Base-by-base conservation (phyloP, 2,797 vertebrate genomes). In the Amazona finschi region DNA sequence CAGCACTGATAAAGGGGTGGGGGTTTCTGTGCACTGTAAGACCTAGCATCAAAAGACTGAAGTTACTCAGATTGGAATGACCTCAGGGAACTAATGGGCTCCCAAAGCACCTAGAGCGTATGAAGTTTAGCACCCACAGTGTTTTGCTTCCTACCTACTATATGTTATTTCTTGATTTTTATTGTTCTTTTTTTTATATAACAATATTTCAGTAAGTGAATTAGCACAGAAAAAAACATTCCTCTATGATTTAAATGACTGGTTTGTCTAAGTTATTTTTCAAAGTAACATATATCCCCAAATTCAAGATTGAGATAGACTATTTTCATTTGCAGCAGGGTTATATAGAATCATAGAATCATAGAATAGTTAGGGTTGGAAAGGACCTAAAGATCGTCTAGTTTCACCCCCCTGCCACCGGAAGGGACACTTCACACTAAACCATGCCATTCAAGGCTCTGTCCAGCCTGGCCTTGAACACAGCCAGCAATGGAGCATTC, bases 11-110 rank as follows among this genome's bases (percentile, higher is more conserved):
- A 38, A 61, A 44, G 2, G 15, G 57, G 4, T 2, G 1, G 6
- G 30, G 5, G 4, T 25, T 58, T 67, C 30, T 46, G 46, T 38
- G 44, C 24, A 8, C 47, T 72, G 25, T 0, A 0, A 69, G 25
- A 80, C 21, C 6, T 50, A n/a, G 24, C 22, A 41, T 33, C 8
- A 15, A 81, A 67, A 61, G 43, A 18, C 57, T 22, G 20, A 21
- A 85, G 30, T 79, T 79, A 28, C 12, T 55, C 30, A 38, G 6
- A 8, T n/a, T 62, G 41, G 28, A 62, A 52, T 82, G 60, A 77
- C 31, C 22, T 71, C 28, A 9, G 43, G 28, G 44, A 43, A 43
- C 12, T 6, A 30, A 43, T 2, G 12, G 4, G 7, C 28, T 75
- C 38, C 49, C 25, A 52, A n/a, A 76, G 10, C 22, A 60, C 15